A percentile compares a stretch with the other conserved stretches of the same genome.
Conservation (phyloP, 1,140 invertebrate genomes). For the Drosophila neocordata region DNA sequence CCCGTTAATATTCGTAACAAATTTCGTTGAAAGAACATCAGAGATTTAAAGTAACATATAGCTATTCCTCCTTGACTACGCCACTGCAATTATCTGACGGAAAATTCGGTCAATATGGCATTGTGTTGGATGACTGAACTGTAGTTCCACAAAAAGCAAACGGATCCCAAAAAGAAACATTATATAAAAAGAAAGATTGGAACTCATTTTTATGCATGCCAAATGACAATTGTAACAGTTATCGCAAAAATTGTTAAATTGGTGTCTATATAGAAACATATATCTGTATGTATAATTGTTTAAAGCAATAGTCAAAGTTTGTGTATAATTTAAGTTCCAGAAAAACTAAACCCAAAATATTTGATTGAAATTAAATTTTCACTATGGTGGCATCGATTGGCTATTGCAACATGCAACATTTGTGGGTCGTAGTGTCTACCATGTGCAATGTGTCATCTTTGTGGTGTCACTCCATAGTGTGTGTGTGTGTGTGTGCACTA, state of each 20-base stretch:
- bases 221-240: neutral
- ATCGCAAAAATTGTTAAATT: neutral
- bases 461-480: neutral
- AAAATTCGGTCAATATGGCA: conserved; percentile 70
- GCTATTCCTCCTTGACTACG: neutral
- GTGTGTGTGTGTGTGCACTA: conserved; percentile 3
- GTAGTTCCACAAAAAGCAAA: conserved; percentile 14
- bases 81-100: conserved; percentile 1
- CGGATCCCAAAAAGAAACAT: conserved; percentile 16
- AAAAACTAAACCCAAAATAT: neutral
- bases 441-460: conserved; percentile 24
- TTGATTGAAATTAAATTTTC: conserved; percentile 16
- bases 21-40: too few species aligned
- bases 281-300: conserved; percentile 11
- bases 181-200: neutral
- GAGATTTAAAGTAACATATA: too few species aligned
- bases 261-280: neutral
- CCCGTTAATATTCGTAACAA: too few species aligned
- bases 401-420: conserved; percentile 48
- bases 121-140: conserved; percentile 6
- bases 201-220: neutral
- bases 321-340: neutral
- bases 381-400: conserved; percentile 29
- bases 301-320: neutral
- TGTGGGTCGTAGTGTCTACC: conserved; percentile 43